Evolutionary conservation across 1,140 invertebrate genomes (phyloP).

Genomic region (Limonius californicus): DNA sequence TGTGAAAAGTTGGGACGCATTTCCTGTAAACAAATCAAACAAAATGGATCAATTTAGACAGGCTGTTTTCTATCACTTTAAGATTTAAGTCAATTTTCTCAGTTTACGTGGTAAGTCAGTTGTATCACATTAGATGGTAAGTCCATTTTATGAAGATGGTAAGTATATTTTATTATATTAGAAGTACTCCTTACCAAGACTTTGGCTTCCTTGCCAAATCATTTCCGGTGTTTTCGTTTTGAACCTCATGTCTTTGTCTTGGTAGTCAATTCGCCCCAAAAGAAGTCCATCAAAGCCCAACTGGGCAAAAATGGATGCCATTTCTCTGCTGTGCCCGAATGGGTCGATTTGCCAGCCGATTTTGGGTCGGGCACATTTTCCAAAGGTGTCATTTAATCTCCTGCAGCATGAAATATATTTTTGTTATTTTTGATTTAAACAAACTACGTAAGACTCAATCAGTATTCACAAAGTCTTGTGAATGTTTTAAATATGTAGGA

Average conservation of each 20-base stretch:
- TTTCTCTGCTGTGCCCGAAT: conserved; percentile 86
- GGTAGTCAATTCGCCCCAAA: conserved; percentile 83
- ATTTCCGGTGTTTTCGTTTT: conserved; percentile 71
- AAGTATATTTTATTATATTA: conserved; percentile 3
- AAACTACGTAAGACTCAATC: no score
- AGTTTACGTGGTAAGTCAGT: no score
- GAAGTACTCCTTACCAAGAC: conserved; percentile 50
- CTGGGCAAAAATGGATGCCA: conserved; percentile 79
- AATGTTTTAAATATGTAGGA: not conserved
- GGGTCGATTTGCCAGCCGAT: conserved; percentile 94
- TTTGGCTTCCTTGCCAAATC: conserved; percentile 77
- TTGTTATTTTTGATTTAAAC: no score
- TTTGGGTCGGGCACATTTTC: conserved; percentile 71
- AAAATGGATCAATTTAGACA: not conserved
- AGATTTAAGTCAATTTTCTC: no score
- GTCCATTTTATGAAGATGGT: no score
- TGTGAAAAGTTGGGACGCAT: conserved; percentile 61
- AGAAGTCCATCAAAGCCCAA: conserved; percentile 86
- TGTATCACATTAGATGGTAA: no score
- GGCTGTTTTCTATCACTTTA: no score
- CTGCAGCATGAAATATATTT: conserved; percentile 37
- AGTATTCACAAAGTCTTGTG: not conserved
- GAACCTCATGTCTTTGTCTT: conserved; percentile 70
- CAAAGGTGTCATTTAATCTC: conserved; percentile 77
- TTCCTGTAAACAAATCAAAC: not conserved